phyloP scores from a whole-genome alignment of 2,888 invertebrate genomes.

The Entomobrya multifasciata region DNA sequence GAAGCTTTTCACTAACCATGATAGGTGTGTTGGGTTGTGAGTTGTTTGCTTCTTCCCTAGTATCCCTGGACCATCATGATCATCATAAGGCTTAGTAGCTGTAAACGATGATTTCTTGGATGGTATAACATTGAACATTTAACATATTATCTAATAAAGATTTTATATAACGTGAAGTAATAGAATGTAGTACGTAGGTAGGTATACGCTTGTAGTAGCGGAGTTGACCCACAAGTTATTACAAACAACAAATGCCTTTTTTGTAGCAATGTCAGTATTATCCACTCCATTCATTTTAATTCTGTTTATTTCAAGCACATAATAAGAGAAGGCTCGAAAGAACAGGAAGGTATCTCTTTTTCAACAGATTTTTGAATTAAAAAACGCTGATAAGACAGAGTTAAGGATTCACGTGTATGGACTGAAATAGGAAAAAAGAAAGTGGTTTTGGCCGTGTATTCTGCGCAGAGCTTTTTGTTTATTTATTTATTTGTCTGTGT shows the following conservation, averaged over 20 bases:
- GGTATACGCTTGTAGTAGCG: too few relatives aligned
- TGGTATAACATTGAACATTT: conserved; percentile 9
- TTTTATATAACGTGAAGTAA: conserved; percentile 22
- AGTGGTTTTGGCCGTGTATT: not conserved
- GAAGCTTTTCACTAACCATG: conserved; percentile 8
- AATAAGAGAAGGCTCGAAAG: not conserved
- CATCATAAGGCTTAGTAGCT: conserved; percentile 13
- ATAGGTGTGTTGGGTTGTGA: not conserved
- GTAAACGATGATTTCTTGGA: conserved; percentile 29
- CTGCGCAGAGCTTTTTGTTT: conserved; percentile 3
- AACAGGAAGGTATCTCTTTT: not conserved
- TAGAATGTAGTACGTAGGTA: not conserved
- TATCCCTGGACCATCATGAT: not conserved
- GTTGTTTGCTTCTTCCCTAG: too few relatives aligned
- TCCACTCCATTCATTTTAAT: conserved; percentile 50
- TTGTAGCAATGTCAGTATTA: not conserved
- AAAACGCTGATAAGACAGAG: not conserved
- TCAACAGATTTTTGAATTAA: conserved; percentile 42
- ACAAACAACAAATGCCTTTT: conserved; percentile 12
- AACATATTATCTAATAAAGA: not conserved
- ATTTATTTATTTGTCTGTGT: conserved; percentile 8
- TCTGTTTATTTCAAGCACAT: conserved; percentile 11
- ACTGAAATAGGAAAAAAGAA: not conserved
- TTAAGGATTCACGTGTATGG: not conserved
- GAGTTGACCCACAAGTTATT: conserved; percentile 48